Conservation (phyloP, 2,113 vertebrate genomes). For the Chrysochloris asiatica region DNA sequence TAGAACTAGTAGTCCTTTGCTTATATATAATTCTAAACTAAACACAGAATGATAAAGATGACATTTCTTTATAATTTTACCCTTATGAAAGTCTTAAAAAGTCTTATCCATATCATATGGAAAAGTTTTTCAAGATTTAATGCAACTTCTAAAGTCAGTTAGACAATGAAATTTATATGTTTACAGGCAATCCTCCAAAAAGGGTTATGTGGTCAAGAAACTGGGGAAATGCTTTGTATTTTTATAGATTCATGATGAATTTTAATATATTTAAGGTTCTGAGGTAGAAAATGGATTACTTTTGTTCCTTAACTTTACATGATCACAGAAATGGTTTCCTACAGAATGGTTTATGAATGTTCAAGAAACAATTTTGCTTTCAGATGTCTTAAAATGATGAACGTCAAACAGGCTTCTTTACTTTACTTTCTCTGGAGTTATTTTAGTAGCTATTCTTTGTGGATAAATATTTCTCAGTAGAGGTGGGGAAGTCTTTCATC, state of each 20-base stretch:
- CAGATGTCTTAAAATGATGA: not conserved
- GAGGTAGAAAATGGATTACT: not conserved
- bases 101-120: not conserved
- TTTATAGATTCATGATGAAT: not conserved
- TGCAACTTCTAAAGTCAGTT: not conserved
- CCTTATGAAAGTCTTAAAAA: not conserved
- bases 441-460: not conserved
- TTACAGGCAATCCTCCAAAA: not conserved
- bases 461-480: not conserved
- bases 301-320: not conserved
- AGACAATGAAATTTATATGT: not conserved
- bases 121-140: not conserved
- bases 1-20: not conserved
- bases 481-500: not conserved
- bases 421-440: not conserved
- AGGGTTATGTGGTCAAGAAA: not conserved
- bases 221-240: not conserved
- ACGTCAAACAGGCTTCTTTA: not conserved
- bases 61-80: not conserved
- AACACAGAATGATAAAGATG: not conserved
- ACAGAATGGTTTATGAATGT: not conserved
- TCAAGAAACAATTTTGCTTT: not conserved
- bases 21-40: conserved; percentile 5
- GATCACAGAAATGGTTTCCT: not conserved
- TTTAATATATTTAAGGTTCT: not conserved